Base-by-base conservation (phyloP, 53 echinoderm and acorn worm genomes). In the Paracentrotus lividus region DNA sequence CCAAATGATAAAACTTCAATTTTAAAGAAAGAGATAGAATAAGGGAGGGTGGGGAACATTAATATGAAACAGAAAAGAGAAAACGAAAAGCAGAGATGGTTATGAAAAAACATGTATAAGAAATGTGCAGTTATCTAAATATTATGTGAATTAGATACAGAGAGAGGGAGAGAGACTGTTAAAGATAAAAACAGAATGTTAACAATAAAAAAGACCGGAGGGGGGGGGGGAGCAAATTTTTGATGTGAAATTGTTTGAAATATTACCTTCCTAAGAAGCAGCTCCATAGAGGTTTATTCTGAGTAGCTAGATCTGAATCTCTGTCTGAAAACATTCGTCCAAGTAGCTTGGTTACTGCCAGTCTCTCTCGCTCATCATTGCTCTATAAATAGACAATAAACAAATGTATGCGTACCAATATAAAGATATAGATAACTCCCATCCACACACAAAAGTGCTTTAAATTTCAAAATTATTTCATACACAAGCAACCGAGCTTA, bases 221-320 rank as follows among this genome's bases (percentile, higher is more conserved):
- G 13, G 0, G 27, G 9, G 31, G 64, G 31, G 31, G 64, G 31
- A 34, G 21, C 13, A 42, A 77, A 15, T n/a, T n/a, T n/a, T n/a
- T n/a, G n/a, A n/a, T n/a, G n/a, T n/a, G n/a, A n/a, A n/a, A n/a
- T n/a, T n/a, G n/a, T n/a, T n/a, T n/a, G n/a, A n/a, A n/a, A n/a
- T n/a, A n/a, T n/a, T 92, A 99, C 99, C 99, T 96, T 90, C 99
- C 99, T 8, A 99, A 93, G 69, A 99, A 99, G 94, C 99, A 99
- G 69, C 96, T 96, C 99, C 99, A 99, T 10, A 99, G 92, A 31
- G 99, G 97, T 94, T 99, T 99, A 60, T 99, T 97, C 90, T 96
- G 97, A 49, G 96, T 69, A 0, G 97, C 97, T 20, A 99, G 88
- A 90, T 97, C 99, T 42, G 99, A 99, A 43, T 99, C 99, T 60